phyloP scores from a whole-genome alignment of 2,113 vertebrate genomes.

The Heterochromis multidens region DNA sequence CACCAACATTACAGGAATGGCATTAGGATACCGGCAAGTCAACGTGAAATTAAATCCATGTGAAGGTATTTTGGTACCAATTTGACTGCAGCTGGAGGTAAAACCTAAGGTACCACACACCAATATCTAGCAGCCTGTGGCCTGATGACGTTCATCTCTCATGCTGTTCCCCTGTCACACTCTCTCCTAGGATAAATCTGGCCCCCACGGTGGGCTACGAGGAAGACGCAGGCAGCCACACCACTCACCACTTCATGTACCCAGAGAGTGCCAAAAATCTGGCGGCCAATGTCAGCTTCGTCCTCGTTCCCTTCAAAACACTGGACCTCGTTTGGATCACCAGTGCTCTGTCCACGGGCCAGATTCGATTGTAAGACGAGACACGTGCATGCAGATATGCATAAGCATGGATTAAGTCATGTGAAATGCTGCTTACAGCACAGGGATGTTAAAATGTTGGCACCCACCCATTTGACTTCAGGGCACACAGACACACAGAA shows the following conservation, averaged over 20 bases:
- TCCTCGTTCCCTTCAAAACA: slow-evolving; percentile 96
- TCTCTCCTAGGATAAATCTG: slow-evolving; percentile 88
- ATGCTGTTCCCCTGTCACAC: background rate
- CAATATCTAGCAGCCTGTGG: background rate
- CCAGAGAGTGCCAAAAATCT: slow-evolving; percentile 98
- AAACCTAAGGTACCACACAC: background rate
- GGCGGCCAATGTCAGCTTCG: slow-evolving; percentile 93
- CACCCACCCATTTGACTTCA: background rate
- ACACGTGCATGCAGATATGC: background rate
- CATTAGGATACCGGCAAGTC: background rate
- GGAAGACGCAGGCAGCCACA: slow-evolving; percentile 87
- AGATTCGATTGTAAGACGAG: slow-evolving; percentile 91
- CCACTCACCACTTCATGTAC: slow-evolving; percentile 99
- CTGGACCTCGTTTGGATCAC: slow-evolving; percentile 98
- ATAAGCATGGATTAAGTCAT: slow-evolving; percentile 1
- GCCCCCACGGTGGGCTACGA: slow-evolving; percentile 95
- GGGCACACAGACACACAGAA: background rate
- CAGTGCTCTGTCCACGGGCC: slow-evolving; percentile 92
- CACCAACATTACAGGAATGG: background rate
- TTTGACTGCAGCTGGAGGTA: background rate
- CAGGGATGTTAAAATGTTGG: background rate
- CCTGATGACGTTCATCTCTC: background rate
- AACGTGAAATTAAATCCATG: background rate
- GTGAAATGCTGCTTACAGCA: background rate
- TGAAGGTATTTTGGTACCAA: background rate